A percentile compares a stretch with the other conserved stretches of the same genome.
phyloP scores from a whole-genome alignment of 1,140 invertebrate species.

The Gryllus bimaculatus region DNA sequence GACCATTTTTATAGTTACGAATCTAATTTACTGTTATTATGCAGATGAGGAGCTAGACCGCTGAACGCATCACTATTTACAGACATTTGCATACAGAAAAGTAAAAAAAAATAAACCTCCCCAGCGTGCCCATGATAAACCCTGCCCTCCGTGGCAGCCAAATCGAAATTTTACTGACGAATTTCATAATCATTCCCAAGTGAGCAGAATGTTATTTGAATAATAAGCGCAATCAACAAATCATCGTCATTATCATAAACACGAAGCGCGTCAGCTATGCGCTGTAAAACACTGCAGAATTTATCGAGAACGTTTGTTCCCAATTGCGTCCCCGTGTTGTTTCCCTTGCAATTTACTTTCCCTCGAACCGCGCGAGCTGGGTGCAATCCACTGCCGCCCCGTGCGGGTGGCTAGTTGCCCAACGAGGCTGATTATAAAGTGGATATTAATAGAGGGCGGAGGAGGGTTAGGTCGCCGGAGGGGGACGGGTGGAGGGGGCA shows the following conservation, averaged over 20 bases:
- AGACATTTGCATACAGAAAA: background rate
- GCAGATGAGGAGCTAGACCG: background rate
- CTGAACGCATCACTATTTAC: background rate
- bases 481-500: background rate
- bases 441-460: background rate
- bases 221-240: background rate
- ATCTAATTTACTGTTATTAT: constrained; percentile 2
- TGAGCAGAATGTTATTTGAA: background rate
- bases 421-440: background rate
- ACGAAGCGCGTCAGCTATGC: background rate
- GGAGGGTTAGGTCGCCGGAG: background rate
- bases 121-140: background rate
- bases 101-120: background rate
- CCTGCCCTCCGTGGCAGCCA: background rate
- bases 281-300: background rate
- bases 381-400: no score
- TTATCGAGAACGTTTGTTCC: background rate
- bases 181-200: background rate
- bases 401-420: no score
- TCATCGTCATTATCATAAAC: background rate
- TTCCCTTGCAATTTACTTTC: no score
- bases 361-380: no score
- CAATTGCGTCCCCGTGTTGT: background rate
- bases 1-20: background rate
- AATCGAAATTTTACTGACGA: background rate